These are phyloP conservation scores for Teinopalpus imperialis DNA, from an alignment of 2,888 invertebrate genomes.

Conservation along the genomic window DNA sequence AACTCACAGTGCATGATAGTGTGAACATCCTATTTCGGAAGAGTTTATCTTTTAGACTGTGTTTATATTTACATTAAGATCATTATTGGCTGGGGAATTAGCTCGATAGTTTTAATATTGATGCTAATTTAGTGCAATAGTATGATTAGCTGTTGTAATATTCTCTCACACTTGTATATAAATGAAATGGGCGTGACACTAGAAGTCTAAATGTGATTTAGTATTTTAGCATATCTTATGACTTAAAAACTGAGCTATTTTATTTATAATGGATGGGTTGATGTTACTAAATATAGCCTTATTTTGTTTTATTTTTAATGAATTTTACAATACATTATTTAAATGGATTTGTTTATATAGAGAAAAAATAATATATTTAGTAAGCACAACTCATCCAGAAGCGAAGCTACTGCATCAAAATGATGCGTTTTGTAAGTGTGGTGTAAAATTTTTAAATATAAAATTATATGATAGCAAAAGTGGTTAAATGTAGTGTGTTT, in stretches of 20 bases:
- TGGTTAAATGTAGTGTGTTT: conserved; percentile 26
- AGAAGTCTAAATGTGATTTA: conserved; percentile 55
- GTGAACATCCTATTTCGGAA: not conserved
- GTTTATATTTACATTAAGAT: conserved; percentile 20
- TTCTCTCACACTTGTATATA: conserved; percentile 38
- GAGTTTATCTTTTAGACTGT: conserved; percentile 3
- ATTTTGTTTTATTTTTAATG: conserved; percentile 25
- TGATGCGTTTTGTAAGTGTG: conserved; percentile 58
- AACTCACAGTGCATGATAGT: conserved; percentile 6
- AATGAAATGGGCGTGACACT: conserved; percentile 37
- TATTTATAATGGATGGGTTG: conserved; percentile 49
- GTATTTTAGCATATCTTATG: conserved; percentile 55
- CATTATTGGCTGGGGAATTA: conserved; percentile 41
- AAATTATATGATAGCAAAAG: conserved; percentile 34
- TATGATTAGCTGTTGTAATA: conserved; percentile 28
- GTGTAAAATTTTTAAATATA: conserved; percentile 39
- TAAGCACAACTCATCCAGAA: conserved; percentile 54
- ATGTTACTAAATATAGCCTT: conserved; percentile 40
- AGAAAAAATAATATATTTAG: conserved; percentile 31
- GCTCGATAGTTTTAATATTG: conserved; percentile 27
- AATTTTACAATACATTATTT: conserved; percentile 25
- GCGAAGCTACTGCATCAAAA: conserved; percentile 45
- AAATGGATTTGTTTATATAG: conserved; percentile 24
- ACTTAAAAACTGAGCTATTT: conserved; percentile 40
- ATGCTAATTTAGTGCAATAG: conserved; percentile 24